Conservation (phyloP, 2,797 vertebrate genomes). For the Pogonophryne albipinna region DNA sequence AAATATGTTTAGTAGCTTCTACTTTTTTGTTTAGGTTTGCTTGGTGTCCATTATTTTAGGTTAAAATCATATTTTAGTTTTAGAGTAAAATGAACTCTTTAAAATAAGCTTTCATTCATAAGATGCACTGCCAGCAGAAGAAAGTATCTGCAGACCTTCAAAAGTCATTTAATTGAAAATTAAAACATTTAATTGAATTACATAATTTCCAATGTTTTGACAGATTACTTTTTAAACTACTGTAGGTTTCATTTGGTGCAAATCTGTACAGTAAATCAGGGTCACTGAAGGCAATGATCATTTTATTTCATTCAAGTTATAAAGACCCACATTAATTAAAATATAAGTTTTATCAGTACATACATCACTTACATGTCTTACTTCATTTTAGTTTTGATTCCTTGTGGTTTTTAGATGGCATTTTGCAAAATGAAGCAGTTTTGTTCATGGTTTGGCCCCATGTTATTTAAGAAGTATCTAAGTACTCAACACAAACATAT, state of each 20-base stretch:
- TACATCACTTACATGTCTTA: background rate
- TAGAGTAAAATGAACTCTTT: slow-evolving; percentile 14
- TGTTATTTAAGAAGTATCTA: too few relatives aligned
- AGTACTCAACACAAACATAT: too few relatives aligned
- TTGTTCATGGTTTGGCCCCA: too few relatives aligned
- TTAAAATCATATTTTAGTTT: slow-evolving; percentile 5
- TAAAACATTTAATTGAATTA: slow-evolving; percentile 14
- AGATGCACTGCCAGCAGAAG: background rate
- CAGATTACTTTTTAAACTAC: background rate
- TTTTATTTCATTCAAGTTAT: background rate
- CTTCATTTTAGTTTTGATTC: too few relatives aligned
- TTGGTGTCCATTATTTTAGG: slow-evolving; percentile 34
- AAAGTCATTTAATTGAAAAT: background rate
- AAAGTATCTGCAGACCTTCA: background rate
- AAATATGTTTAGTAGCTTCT: slow-evolving; percentile 39
- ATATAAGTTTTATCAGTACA: background rate
- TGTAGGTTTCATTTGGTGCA: slow-evolving; percentile 14
- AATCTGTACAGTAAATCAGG: background rate
- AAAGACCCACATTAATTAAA: background rate
- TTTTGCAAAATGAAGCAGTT: too few relatives aligned
- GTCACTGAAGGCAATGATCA: background rate
- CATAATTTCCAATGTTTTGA: background rate
- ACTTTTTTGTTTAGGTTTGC: slow-evolving; percentile 31
- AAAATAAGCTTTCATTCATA: slow-evolving; percentile 25
- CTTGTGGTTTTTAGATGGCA: too few relatives aligned